Evolutionary conservation across 1,140 invertebrate species (phyloP).

Genomic region (Euborellia annulipes): DNA sequence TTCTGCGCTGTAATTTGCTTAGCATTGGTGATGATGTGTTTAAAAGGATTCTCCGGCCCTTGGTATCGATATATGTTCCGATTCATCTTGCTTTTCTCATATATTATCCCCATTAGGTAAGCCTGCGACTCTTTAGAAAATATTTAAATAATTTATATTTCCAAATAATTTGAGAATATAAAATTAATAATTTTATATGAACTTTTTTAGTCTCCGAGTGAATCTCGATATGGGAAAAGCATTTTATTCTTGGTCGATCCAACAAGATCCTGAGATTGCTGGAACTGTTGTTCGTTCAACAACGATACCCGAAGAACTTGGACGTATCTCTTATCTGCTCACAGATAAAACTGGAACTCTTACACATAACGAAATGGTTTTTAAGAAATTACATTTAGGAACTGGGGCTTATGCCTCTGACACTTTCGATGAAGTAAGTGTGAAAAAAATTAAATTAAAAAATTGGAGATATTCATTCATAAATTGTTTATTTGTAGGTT

Average conservation of each 20-base stretch:
- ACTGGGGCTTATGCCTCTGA: constrained; percentile 75
- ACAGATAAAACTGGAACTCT: constrained; percentile 98
- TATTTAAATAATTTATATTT: too few species aligned
- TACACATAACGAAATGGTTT: constrained; percentile 98
- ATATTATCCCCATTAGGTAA: constrained; percentile 95
- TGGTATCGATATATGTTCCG: constrained; percentile 96
- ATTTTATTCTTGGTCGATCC: constrained; percentile 94
- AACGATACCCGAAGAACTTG: constrained; percentile 97
- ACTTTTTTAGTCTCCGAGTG: constrained; percentile 64
- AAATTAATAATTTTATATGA: constrained; percentile 1
- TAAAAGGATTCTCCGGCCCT: constrained; percentile 88
- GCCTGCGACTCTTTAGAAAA: constrained; percentile 1
- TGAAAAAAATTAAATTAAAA: neutral
- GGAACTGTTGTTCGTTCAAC: constrained; percentile 96
- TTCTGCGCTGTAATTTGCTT: constrained; percentile 85
- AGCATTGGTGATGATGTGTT: constrained; percentile 83
- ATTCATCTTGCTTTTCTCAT: constrained; percentile 94
- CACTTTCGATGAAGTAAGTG: constrained; percentile 66
- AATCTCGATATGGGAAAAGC: constrained; percentile 98
- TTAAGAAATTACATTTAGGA: constrained; percentile 85
- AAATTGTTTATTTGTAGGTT: too few species aligned
- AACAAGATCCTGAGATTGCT: constrained; percentile 78
- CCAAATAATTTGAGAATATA: too few species aligned
- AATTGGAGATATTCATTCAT: too few species aligned
- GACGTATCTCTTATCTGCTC: constrained; percentile 84